These are phyloP conservation scores for Etheostoma cragini DNA, from an alignment of 2,113 vertebrate genomes.

Conservation along the genomic window DNA sequence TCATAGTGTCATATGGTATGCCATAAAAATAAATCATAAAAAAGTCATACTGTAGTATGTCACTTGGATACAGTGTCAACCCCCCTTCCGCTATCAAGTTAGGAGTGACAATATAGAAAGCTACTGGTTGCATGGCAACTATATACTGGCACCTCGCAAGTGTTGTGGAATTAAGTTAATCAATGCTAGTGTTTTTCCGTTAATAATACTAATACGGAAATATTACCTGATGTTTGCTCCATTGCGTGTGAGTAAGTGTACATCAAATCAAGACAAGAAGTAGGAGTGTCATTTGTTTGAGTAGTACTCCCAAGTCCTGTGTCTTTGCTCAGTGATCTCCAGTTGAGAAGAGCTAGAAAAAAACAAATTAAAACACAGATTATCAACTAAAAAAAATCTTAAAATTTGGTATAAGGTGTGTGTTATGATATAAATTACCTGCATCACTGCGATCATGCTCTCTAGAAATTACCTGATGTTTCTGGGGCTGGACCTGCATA, in stretches of 20 bases:
- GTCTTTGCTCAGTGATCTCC: slow-evolving; percentile 75
- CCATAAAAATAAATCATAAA: too few species aligned
- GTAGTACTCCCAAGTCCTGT: slow-evolving; percentile 74
- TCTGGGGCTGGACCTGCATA: slow-evolving; percentile 62
- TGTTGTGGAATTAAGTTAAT: too few species aligned
- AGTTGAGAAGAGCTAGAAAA: slow-evolving; percentile 56
- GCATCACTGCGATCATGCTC: slow-evolving; percentile 6
- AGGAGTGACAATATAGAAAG: too few species aligned
- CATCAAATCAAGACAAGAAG: slow-evolving; percentile 62
- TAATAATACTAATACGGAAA: background rate
- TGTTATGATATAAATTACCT: slow-evolving; percentile 54
- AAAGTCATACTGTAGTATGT: too few species aligned
- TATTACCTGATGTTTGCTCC: slow-evolving; percentile 61
- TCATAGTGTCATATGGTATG: too few species aligned
- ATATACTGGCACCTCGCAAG: too few species aligned
- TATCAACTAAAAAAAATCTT: background rate
- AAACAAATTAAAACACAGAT: background rate
- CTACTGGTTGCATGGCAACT: too few species aligned
- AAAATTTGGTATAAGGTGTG: background rate
- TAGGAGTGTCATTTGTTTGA: slow-evolving; percentile 59
- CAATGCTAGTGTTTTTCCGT: background rate
- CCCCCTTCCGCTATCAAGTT: too few species aligned
- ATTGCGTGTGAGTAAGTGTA: slow-evolving; percentile 7
- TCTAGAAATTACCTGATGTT: slow-evolving; percentile 3
- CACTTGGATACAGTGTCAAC: too few species aligned